These are phyloP conservation scores for Laothoe populi DNA, from an alignment of 2,888 invertebrate genomes.

Conservation along the genomic window DNA sequence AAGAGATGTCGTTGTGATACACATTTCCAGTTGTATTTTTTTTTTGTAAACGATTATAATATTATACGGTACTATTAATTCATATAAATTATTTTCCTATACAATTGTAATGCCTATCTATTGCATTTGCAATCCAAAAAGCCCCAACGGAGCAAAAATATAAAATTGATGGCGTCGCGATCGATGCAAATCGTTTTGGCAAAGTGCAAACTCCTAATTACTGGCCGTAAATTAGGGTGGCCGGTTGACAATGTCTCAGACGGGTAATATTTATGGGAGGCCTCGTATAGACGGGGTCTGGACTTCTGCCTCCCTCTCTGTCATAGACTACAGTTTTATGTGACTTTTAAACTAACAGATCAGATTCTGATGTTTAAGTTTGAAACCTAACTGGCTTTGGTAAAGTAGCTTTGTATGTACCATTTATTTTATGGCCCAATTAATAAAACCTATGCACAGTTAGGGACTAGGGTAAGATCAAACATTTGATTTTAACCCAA, in stretches of 20 bases:
- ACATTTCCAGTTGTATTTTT: neutral
- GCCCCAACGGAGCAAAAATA: constrained; percentile 13
- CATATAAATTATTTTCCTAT: neutral
- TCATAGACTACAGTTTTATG: constrained; percentile 61
- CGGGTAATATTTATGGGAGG: constrained; percentile 79
- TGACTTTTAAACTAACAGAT: constrained; percentile 39
- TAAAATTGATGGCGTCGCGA: constrained; percentile 47
- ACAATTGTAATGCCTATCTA: neutral
- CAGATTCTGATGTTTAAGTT: constrained; percentile 39
- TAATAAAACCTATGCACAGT: neutral
- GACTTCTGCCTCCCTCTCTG: constrained; percentile 62
- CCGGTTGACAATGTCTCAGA: constrained; percentile 83
- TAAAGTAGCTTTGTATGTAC: constrained; percentile 5
- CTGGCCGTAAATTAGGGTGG: constrained; percentile 83
- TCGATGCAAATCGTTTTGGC: constrained; percentile 84
- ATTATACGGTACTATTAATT: no score
- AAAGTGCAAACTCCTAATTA: constrained; percentile 85
- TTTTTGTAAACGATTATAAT: no score
- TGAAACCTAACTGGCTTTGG: constrained; percentile 25
- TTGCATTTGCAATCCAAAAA: neutral
- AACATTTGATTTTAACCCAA: neutral
- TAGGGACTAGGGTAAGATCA: neutral
- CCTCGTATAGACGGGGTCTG: constrained; percentile 62
- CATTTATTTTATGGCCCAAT: neutral
- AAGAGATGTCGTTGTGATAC: neutral